These are phyloP conservation scores for Haliclona indistincta DNA, from an alignment of 37 sponge, comb jelly and placozoan species.

Conservation along the genomic window DNA sequence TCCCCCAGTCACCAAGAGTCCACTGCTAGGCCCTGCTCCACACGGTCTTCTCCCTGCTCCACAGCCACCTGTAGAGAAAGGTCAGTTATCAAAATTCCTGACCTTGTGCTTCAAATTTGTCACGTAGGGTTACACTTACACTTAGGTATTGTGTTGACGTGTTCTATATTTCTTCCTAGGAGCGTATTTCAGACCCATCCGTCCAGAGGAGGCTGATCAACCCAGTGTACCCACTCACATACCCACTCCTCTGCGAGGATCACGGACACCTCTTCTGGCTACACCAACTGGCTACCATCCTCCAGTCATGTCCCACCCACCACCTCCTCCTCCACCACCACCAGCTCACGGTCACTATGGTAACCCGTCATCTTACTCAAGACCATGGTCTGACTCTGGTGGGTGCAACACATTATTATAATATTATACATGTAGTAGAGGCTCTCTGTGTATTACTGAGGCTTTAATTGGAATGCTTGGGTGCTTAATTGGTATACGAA, in stretches of 20 bases:
- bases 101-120: too few species aligned
- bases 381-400: neutral
- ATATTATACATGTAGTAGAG: too few species aligned
- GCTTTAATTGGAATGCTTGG: too few species aligned
- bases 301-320: too few species aligned
- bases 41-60: constrained; percentile 54
- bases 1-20: constrained; percentile 55
- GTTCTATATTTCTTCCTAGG: neutral
- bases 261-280: constrained; percentile 54
- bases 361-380: too few species aligned
- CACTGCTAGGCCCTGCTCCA: constrained; percentile 60
- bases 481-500: too few species aligned
- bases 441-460: too few species aligned
- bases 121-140: neutral
- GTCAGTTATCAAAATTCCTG: too few species aligned
- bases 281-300: constrained; percentile 74
- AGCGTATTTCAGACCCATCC: constrained; percentile 37
- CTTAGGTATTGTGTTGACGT: neutral
- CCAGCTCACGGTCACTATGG: constrained; percentile 18
- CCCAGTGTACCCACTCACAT: constrained; percentile 17
- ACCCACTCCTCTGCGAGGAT: constrained; percentile 57
- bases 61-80: neutral
- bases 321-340: constrained; percentile 5
- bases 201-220: constrained; percentile 11
- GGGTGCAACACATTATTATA: neutral